Evolutionary conservation across 2,797 vertebrate genomes (phyloP).

Genomic region (Sebastes oblongus): DNA sequence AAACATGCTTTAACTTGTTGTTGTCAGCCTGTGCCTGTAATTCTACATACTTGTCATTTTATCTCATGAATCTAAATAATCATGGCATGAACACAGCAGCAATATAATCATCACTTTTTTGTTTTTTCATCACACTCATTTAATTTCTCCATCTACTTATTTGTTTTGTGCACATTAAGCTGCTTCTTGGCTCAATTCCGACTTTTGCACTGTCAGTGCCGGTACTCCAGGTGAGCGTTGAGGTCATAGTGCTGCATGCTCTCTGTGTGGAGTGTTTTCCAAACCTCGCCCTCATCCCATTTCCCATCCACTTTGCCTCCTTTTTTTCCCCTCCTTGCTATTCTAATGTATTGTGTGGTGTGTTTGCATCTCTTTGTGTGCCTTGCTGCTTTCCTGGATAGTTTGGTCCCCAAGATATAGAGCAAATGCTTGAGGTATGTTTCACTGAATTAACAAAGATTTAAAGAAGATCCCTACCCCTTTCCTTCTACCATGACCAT

Average conservation of each 20-base stretch:
- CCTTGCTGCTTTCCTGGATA: conserved; percentile 81
- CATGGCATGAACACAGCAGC: conserved; percentile 28
- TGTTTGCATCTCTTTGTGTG: conserved; percentile 81
- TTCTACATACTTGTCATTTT: conserved; percentile 3
- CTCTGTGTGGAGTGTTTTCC: conserved; percentile 30
- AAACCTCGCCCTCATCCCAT: conserved; percentile 26
- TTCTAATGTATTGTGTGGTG: conserved; percentile 74
- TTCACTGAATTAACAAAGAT: conserved; percentile 37
- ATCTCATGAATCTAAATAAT: conserved; percentile 5
- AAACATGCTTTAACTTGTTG: conserved; percentile 11
- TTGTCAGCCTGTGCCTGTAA: neutral
- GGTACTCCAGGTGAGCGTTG: conserved; percentile 79
- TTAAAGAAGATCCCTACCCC: neutral
- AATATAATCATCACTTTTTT: conserved; percentile 25
- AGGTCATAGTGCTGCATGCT: conserved; percentile 53
- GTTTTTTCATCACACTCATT: conserved; percentile 52
- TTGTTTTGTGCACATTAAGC: conserved; percentile 74
- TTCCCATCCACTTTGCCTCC: conserved; percentile 16
- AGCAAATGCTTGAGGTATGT: conserved; percentile 88
- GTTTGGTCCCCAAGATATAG: conserved; percentile 87
- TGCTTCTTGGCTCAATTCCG: conserved; percentile 85
- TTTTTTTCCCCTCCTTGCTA: conserved; percentile 12
- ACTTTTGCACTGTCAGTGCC: conserved; percentile 89
- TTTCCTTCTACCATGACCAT: conserved; percentile 1
- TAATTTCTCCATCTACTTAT: conserved; percentile 66